Percentiles rank a stretch among this genome's conserved stretches.
phyloP scores from a whole-genome alignment of 2,113 vertebrate genomes.

The Oreochromis niloticus region DNA sequence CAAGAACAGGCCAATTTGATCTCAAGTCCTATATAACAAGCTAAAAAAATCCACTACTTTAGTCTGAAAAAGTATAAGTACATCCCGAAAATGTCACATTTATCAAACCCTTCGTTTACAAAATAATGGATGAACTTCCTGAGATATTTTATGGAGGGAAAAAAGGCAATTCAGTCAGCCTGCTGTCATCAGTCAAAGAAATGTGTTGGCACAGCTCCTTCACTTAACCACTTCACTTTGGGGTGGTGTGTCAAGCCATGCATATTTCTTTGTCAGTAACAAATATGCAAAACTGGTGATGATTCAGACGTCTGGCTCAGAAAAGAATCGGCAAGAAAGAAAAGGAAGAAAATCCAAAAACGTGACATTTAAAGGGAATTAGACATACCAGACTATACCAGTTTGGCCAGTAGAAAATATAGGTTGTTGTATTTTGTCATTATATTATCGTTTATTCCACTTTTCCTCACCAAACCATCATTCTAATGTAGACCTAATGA shows the following conservation, averaged over 20 bases:
- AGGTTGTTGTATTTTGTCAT: neutral
- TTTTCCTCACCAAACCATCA: neutral
- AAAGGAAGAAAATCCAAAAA: neutral
- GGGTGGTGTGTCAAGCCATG: neutral
- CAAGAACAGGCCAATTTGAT: neutral
- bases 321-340: neutral
- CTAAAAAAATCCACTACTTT: neutral
- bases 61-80: neutral
- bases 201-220: neutral
- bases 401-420: neutral
- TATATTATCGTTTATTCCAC: neutral
- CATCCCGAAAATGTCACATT: neutral
- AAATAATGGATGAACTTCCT: neutral
- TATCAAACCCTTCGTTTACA: neutral
- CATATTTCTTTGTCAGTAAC: neutral
- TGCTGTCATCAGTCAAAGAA: neutral
- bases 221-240: neutral
- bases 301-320: neutral
- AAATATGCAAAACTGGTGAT: neutral
- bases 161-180: neutral
- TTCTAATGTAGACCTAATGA: neutral
- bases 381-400: neutral
- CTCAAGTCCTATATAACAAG: neutral
- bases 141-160: fast-evolving
- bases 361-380: neutral